Base-by-base conservation (phyloP, 2,113 vertebrate genomes). In the Varanus komodoensis region DNA sequence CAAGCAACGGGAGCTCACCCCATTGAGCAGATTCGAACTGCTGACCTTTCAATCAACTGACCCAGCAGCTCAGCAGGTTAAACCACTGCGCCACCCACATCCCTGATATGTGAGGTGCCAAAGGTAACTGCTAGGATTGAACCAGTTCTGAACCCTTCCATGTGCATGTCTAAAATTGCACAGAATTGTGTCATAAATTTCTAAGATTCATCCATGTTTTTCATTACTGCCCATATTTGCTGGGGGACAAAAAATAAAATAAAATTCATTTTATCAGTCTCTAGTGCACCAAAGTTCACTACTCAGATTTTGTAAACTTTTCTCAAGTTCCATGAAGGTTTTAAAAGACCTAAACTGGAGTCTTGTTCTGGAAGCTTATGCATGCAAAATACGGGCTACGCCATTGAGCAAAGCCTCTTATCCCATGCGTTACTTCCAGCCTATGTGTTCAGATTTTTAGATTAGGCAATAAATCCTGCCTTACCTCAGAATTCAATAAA, bases 211-310 rank as follows among this genome's bases (percentile, higher is more conserved):
- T 64, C 25, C 50, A 92, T 68, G 21, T 32, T 6, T 79, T 82
- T 64, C 89, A 38, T 74, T 64, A 86, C 57, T 86, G 8, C 89
- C 90, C 48, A 27, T 84, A 82, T 87, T 91, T 94, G 14, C 21
- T 91, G 78, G 44, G 44, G 15, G 25, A 12, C 3, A 29, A 61
- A 27, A 50, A 32, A 77, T 9, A 82, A 11, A 9, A 64, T 6
- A 27, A 34, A 52, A 68, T 68, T 27, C 38, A 67, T 1, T 19
- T 7, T 81, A 77, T 14, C 61, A 69, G 29, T 2, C 17, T 80
- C 77, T 52, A 38, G 34, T n/a, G 57, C 29, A 86, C 29, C 61
- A 32, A 81, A 32, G 32, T 34, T n/a, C 29, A 34, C 23, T 48
- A 11, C 11, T n/a, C 87, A 80, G 11, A 21, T 69, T 2, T 3